A percentile compares a stretch with the other conserved stretches of the same genome.
These are phyloP conservation scores for Thunnus maccoyii DNA, from an alignment of 2,113 vertebrate species.

Conservation along the genomic window DNA sequence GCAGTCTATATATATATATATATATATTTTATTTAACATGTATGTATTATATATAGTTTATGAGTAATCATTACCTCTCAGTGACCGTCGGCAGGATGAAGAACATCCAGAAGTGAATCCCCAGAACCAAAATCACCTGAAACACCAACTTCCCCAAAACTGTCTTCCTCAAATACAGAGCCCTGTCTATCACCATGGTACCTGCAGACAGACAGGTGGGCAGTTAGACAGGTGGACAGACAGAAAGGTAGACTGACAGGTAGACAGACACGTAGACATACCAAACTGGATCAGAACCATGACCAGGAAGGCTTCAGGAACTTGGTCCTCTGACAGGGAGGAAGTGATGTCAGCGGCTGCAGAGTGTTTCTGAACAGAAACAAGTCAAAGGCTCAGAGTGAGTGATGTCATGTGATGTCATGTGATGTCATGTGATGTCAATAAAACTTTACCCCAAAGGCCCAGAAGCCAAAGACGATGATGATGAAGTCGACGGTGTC, in stretches of 20 bases:
- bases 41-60: too few species aligned
- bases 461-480: conserved; percentile 97
- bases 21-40: too few species aligned
- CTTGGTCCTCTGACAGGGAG: conserved; percentile 95
- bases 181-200: conserved; percentile 73
- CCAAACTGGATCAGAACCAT: conserved; percentile 98
- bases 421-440: too few species aligned
- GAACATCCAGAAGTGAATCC: conserved; percentile 75
- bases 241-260: background rate
- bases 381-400: background rate
- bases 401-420: background rate
- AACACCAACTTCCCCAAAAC: conserved; percentile 70
- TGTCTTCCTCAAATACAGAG: conserved; percentile 70
- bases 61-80: conserved; percentile 52
- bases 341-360: conserved; percentile 96
- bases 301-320: conserved; percentile 93
- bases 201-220: conserved; percentile 45
- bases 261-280: conserved; percentile 2
- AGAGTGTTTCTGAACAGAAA: conserved; percentile 90
- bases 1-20: too few species aligned
- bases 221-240: background rate
- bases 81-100: conserved; percentile 70
- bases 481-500: conserved; percentile 96
- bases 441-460: conserved; percentile 90
- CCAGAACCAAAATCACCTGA: conserved; percentile 69